Evolutionary conservation across 1,140 invertebrate genomes (phyloP).

Genomic region (Drosophila kohkoa): DNA sequence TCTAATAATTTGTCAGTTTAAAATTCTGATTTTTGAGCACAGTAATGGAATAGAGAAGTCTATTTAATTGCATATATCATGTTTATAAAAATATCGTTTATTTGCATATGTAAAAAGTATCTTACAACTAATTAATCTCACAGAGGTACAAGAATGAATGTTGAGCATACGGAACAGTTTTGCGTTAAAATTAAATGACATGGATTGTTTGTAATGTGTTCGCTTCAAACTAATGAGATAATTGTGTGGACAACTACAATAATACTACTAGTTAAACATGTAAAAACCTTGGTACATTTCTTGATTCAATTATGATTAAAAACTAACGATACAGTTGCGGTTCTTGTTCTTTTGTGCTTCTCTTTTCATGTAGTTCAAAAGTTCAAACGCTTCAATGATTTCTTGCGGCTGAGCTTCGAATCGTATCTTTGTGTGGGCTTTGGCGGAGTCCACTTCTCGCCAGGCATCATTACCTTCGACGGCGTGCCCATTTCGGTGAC

Average conservation of each 20-base stretch:
- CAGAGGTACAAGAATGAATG: conserved; percentile 62
- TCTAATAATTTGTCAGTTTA: too few species aligned
- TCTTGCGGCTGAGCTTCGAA: conserved; percentile 64
- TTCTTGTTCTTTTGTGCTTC: conserved; percentile 7
- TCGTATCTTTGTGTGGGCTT: conserved; percentile 59
- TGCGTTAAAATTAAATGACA: conserved; percentile 51
- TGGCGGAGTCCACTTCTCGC: conserved; percentile 60
- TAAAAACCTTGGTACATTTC: conserved; percentile 26
- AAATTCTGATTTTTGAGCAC: too few species aligned
- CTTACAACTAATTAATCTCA: conserved; percentile 72
- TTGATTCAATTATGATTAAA: conserved; percentile 13
- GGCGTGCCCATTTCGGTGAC: conserved; percentile 72
- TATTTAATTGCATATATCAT: background rate
- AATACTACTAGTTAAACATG: conserved; percentile 67
- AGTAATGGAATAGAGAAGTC: background rate
- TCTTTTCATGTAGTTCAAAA: conserved; percentile 46
- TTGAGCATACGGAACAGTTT: conserved; percentile 46
- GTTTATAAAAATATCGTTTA: conserved; percentile 32
- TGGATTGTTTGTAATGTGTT: conserved; percentile 30
- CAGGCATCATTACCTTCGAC: conserved; percentile 70
- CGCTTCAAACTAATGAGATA: conserved; percentile 19
- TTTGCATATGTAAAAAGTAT: conserved; percentile 54
- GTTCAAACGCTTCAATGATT: conserved; percentile 69
- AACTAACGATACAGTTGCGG: conserved; percentile 24
- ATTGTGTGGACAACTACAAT: conserved; percentile 22